These are phyloP conservation scores for Heliconius eleuchia DNA, from an alignment of 1,140 invertebrate species.

Conservation along the genomic window DNA sequence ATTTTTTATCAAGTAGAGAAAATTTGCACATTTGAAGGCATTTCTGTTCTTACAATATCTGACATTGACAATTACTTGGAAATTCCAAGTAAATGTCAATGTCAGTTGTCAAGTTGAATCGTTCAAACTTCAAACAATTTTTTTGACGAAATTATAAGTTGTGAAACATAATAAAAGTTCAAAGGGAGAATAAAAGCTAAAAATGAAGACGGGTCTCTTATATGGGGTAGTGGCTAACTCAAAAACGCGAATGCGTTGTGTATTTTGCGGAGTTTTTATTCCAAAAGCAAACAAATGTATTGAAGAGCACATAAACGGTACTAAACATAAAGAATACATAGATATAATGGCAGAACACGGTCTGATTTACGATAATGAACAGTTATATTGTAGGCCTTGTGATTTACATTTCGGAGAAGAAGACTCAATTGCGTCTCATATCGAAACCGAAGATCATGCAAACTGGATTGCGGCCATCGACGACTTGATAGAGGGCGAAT, in stretches of 20 bases:
- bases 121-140: conserved; percentile 28
- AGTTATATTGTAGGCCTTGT: conserved; percentile 61
- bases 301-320: conserved; percentile 64
- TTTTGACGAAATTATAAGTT: conserved; percentile 23
- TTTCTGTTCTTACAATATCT: too few species aligned
- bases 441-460: conserved; percentile 55
- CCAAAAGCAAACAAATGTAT: conserved; percentile 66
- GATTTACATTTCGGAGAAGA: conserved; percentile 44
- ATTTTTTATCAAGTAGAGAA: too few species aligned
- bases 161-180: conserved; percentile 14
- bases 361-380: conserved; percentile 46
- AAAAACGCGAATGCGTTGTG: conserved; percentile 59
- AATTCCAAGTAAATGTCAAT: conserved; percentile 7
- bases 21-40: too few species aligned
- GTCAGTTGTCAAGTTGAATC: conserved; percentile 17
- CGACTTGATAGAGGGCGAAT: conserved; percentile 61
- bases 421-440: conserved; percentile 55
- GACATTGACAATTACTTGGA: too few species aligned
- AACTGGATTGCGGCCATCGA: conserved; percentile 60
- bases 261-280: conserved; percentile 64
- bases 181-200: conserved; percentile 19
- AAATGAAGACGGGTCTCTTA: conserved; percentile 56
- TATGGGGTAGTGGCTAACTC: conserved; percentile 58
- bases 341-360: conserved; percentile 59
- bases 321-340: conserved; percentile 64